Conservation (phyloP, 2,797 vertebrate genomes). For the Prunella strophiata region DNA sequence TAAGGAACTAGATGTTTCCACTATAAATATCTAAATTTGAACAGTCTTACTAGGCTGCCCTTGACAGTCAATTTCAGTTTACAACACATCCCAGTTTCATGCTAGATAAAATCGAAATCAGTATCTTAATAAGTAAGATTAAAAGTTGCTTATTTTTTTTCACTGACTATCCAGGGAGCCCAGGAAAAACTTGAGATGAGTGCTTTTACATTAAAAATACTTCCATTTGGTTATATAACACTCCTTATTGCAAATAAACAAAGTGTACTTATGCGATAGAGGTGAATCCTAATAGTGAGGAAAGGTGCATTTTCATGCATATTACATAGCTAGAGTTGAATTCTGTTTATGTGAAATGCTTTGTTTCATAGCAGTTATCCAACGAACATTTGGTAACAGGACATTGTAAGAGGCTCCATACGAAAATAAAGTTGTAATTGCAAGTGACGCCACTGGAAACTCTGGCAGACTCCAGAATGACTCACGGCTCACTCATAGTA, state of each 20-base stretch:
- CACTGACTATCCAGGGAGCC: background rate
- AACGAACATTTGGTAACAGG: background rate
- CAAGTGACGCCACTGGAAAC: conserved; percentile 35
- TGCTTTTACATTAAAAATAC: background rate
- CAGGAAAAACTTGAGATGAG: background rate
- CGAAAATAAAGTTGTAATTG: conserved; percentile 20
- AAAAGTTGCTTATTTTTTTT: background rate
- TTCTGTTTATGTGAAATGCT: background rate
- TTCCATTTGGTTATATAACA: background rate
- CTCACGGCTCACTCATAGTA: background rate
- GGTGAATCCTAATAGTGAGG: background rate
- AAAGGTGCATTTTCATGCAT: background rate
- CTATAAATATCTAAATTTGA: background rate
- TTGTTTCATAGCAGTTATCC: background rate
- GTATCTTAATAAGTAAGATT: background rate
- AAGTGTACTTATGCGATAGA: background rate
- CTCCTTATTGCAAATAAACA: background rate
- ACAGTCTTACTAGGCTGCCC: background rate
- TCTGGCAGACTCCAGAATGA: conserved; percentile 37
- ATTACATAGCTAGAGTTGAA: background rate
- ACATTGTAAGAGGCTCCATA: background rate
- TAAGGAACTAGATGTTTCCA: background rate
- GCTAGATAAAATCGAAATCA: background rate
- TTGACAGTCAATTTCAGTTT: background rate
- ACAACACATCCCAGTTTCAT: background rate